Percentiles rank a stretch among this genome's conserved stretches.
These are phyloP conservation scores for Bagarius yarrelli DNA, from an alignment of 2,113 vertebrate species.

Conservation along the genomic window DNA sequence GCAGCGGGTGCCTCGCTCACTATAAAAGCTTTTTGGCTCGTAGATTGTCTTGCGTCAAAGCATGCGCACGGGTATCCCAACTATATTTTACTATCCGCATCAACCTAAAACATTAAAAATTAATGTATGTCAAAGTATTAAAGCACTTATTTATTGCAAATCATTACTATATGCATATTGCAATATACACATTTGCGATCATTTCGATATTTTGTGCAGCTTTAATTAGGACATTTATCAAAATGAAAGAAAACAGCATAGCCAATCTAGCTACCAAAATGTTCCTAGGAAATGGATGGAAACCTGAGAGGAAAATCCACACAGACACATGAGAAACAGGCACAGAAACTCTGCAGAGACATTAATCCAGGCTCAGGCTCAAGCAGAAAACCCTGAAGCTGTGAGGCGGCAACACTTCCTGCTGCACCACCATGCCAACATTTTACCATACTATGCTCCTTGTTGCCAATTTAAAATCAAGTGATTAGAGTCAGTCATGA, in stretches of 20 bases:
- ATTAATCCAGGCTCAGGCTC: neutral
- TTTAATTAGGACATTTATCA: neutral
- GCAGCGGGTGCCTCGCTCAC: too few relatives aligned
- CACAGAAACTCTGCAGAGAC: neutral
- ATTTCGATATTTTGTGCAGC: neutral
- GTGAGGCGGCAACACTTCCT: neutral
- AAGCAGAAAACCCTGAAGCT: neutral
- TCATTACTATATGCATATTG: neutral
- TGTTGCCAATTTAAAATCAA: neutral
- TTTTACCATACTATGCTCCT: neutral
- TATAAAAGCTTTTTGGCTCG: neutral
- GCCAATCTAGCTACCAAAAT: neutral
- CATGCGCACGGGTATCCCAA: too few relatives aligned
- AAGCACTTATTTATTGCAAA: neutral
- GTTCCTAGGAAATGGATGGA: neutral
- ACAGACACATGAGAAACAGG: neutral
- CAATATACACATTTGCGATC: too few relatives aligned
- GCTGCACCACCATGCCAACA: neutral
- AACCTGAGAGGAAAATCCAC: neutral
- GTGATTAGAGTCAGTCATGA: conserved; percentile 10
- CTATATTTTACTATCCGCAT: too few relatives aligned
- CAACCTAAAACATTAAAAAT: too few relatives aligned
- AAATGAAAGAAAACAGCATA: neutral
- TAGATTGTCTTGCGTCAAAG: too few relatives aligned
- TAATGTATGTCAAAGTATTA: too few relatives aligned